phyloP scores from a whole-genome alignment of 2,797 vertebrate genomes.

The Paramormyrops hopkinsi region DNA sequence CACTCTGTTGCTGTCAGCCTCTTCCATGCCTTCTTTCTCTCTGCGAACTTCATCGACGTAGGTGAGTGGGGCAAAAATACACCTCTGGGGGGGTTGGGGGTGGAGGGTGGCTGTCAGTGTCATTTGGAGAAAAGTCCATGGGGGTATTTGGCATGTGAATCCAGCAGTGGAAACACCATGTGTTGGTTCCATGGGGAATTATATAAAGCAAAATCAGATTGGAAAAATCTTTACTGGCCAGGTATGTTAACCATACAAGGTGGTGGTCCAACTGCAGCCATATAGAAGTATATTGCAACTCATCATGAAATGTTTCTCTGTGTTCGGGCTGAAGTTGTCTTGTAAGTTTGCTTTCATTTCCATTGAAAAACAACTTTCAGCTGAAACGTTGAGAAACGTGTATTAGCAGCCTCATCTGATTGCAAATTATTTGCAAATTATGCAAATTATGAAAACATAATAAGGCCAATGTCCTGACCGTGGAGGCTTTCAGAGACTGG shows the following conservation, averaged over 20 bases:
- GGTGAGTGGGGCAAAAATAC: slow-evolving; percentile 30
- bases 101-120: not conserved
- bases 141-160: not conserved
- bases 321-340: not conserved
- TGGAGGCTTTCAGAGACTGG: not conserved
- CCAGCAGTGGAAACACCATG: not conserved
- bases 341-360: not conserved
- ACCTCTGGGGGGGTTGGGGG: not conserved
- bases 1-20: slow-evolving; percentile 12
- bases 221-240: not conserved
- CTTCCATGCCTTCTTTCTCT: slow-evolving; percentile 32
- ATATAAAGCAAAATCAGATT: not conserved
- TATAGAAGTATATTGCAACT: not conserved
- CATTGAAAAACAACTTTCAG: not conserved
- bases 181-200: not conserved
- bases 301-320: not conserved
- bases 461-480: not conserved
- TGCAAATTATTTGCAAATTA: not conserved
- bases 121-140: not conserved
- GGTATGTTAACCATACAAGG: not conserved
- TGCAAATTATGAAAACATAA: not conserved
- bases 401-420: not conserved
- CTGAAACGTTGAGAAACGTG: not conserved
- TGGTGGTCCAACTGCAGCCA: not conserved
- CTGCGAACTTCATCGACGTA: slow-evolving; percentile 28